Base-by-base conservation (phyloP, 2,888 invertebrate species). In the Sinelater perroti region DNA sequence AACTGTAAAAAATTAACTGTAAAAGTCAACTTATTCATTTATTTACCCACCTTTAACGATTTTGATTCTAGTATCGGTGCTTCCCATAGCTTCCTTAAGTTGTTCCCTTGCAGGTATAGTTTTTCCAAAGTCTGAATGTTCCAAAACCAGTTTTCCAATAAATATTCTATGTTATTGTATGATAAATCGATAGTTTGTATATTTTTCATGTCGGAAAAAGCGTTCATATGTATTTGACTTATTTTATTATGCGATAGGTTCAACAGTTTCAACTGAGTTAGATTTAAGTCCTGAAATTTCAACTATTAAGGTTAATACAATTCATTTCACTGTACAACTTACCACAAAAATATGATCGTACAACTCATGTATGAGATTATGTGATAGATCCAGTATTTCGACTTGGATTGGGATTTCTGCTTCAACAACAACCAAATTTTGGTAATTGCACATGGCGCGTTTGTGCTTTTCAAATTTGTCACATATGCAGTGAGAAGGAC, bases 331-430 rank as follows among this genome's bases (percentile, higher is more conserved):
- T 36, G 38, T 38, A 28, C 24, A 14, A 70, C 72, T 78, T 75
- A 87, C 87, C 81, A 81, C 77, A 71, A 87, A 87, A 73, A 83
- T 81, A 67, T 80, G 81, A 69, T 84, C 83, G 56, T 85, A 83
- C 70, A 87, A 73, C 64, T 81, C 82, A 64, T 82, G 83, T 62
- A 87, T 85, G 67, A 80, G 82, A 75, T 87, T 88, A 62, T 82
- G 79, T 64, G 83, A 84, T 60, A 87, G 75, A 73, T 84, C 84
- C 60, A 87, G 81, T 35, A 85, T 77, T 75, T 87, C 82, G 20
- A 85, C 85, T 14, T 77, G 78, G 38, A 76, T 75, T 0, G 87
- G 84, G 68, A 87, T 81, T 66, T 84, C 85, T 55, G 86, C 78
- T 66, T 83, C 82, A 2, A 87, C 77, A 64, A 77, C 80, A 61